phyloP scores from a whole-genome alignment of 2,113 vertebrate species.

The Sphaerodactylus townsendi region DNA sequence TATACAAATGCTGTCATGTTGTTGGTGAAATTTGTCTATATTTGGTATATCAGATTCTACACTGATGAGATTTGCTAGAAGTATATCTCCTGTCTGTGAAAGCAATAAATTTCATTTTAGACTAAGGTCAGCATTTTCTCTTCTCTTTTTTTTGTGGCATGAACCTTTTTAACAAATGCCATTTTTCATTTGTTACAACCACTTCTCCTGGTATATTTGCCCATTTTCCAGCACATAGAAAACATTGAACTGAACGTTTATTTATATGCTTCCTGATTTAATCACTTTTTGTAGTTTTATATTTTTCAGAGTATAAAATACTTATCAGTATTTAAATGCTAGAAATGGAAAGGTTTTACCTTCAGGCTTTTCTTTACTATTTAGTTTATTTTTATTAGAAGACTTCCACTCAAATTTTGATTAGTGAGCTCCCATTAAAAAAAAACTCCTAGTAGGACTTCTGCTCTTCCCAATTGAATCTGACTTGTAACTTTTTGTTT shows the following conservation, averaged over 20 bases:
- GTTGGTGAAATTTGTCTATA: slow-evolving; percentile 2
- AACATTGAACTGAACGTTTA: slow-evolving; percentile 14
- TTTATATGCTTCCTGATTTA: slow-evolving; percentile 25
- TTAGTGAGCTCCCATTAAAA: not conserved
- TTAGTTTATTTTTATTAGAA: not conserved
- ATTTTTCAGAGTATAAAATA: slow-evolving; percentile 12
- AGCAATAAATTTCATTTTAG: slow-evolving; percentile 19
- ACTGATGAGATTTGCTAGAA: slow-evolving; percentile 1
- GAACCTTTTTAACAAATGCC: slow-evolving; percentile 25
- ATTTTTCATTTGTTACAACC: slow-evolving; percentile 21
- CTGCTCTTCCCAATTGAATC: not conserved
- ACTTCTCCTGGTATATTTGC: slow-evolving; percentile 10
- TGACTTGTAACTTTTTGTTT: not conserved
- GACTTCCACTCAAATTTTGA: not conserved
- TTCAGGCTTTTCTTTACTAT: not conserved
- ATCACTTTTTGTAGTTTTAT: slow-evolving; percentile 4
- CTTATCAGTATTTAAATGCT: slow-evolving; percentile 19
- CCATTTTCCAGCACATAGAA: slow-evolving; percentile 15
- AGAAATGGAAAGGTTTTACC: slow-evolving; percentile 1
- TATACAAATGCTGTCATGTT: slow-evolving; percentile 4
- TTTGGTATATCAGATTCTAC: slow-evolving; percentile 1
- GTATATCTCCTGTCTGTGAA: slow-evolving; percentile 1
- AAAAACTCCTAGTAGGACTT: not conserved
- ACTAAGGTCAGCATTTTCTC: slow-evolving; percentile 6
- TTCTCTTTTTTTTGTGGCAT: slow-evolving; percentile 13